Conservation (phyloP, 2,113 vertebrate genomes). For the Microcebus griseorufus region DNA sequence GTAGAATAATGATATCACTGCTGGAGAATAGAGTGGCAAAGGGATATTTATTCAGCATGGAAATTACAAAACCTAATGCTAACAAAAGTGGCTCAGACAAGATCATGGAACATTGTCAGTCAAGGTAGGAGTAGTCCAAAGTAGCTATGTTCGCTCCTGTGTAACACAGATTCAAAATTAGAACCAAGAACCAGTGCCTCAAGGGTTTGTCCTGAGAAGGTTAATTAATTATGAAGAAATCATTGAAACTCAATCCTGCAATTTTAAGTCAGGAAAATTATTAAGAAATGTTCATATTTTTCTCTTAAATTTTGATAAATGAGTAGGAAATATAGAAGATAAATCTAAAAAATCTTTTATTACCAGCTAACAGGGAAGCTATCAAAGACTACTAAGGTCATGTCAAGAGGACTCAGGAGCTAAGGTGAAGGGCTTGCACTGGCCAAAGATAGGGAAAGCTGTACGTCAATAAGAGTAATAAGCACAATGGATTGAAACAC, state of each 20-base stretch:
- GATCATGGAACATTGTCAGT: neutral
- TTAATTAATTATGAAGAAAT: neutral
- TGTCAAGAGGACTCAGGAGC: neutral
- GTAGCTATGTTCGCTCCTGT: neutral
- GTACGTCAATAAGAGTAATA: neutral
- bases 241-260: neutral
- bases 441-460: neutral
- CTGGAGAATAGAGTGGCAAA: neutral
- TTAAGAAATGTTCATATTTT: neutral
- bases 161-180: neutral
- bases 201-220: neutral
- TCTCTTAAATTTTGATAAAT: slow-evolving; percentile 7
- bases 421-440: neutral
- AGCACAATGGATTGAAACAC: neutral
- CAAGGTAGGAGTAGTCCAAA: neutral
- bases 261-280: neutral
- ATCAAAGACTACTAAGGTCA: neutral
- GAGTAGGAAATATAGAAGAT: neutral
- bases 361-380: neutral
- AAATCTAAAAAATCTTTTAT: neutral
- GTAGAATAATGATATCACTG: neutral
- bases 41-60: neutral
- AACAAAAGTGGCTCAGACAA: neutral
- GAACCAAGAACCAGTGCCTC: neutral
- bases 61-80: neutral